These are phyloP conservation scores for Hozukius guyotensis DNA, from an alignment of 2,797 vertebrate genomes.

Conservation along the genomic window DNA sequence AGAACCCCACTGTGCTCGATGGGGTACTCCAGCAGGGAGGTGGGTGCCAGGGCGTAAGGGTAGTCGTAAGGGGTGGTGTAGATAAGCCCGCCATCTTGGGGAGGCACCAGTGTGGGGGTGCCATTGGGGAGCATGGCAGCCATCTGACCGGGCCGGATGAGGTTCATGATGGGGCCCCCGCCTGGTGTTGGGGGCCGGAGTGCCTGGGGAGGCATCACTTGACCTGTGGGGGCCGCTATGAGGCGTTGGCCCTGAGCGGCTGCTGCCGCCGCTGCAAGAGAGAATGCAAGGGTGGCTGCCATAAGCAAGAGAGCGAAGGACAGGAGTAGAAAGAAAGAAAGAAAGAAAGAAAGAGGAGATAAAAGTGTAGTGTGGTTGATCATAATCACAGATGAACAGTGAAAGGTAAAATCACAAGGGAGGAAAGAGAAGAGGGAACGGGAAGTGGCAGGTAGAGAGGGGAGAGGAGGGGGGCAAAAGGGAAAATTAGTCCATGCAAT, in stretches of 20 bases:
- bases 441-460: conserved; percentile 54
- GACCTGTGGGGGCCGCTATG: conserved; percentile 81
- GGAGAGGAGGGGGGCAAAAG: conserved; percentile 69
- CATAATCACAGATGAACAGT: conserved; percentile 73
- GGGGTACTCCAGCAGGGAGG: conserved; percentile 89
- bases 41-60: conserved; percentile 87
- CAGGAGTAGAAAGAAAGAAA: conserved; percentile 53
- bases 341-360: conserved; percentile 46
- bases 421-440: conserved; percentile 43
- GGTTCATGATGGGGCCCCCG: conserved; percentile 86
- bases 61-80: conserved; percentile 88
- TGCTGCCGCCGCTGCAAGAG: conserved; percentile 89
- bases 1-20: conserved; percentile 88
- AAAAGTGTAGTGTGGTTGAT: conserved; percentile 60
- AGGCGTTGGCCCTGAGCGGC: conserved; percentile 86
- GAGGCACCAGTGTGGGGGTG: conserved; percentile 86
- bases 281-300: conserved; percentile 89
- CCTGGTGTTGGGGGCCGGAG: conserved; percentile 82
- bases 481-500: conserved; percentile 90
- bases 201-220: conserved; percentile 78
- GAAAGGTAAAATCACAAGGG: conserved; percentile 60
- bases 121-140: conserved; percentile 86
- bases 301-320: conserved; percentile 80
- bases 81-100: conserved; percentile 86
- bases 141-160: conserved; percentile 87